A percentile compares a stretch with the other conserved stretches of the same genome.
Evolutionary conservation across 2,888 invertebrate genomes (phyloP).

Genomic region (Pyrgus malvae): DNA sequence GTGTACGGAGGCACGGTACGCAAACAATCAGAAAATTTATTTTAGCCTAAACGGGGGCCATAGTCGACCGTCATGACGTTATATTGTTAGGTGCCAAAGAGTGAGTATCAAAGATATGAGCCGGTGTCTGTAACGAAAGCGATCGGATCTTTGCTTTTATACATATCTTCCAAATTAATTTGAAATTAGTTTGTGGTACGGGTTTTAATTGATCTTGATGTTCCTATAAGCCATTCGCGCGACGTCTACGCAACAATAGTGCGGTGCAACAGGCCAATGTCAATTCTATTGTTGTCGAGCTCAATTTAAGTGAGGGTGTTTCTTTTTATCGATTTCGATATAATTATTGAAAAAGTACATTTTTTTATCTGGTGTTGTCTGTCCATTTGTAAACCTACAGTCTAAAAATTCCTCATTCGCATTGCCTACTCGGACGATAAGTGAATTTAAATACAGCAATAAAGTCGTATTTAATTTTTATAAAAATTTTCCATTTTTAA

Average conservation of each 20-base stretch:
- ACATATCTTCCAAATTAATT: slow-evolving; percentile 74
- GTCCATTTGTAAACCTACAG: slow-evolving; percentile 64
- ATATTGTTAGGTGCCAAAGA: slow-evolving; percentile 79
- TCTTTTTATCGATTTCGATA: slow-evolving; percentile 63
- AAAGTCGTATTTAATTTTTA: slow-evolving; percentile 70
- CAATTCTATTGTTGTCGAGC: slow-evolving; percentile 78
- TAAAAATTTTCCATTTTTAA: slow-evolving; percentile 65
- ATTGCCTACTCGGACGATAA: slow-evolving; percentile 62
- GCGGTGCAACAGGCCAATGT: slow-evolving; percentile 62
- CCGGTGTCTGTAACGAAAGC: slow-evolving; percentile 62
- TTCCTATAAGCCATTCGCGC: slow-evolving; percentile 71
- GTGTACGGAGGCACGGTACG: slow-evolving; percentile 45
- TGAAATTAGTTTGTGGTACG: slow-evolving; percentile 73
- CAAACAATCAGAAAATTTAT: slow-evolving; percentile 42
- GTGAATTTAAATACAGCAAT: slow-evolving; percentile 74
- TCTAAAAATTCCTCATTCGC: slow-evolving; percentile 55
- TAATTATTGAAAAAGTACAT: slow-evolving; percentile 48
- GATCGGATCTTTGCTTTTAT: slow-evolving; percentile 63
- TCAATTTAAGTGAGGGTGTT: slow-evolving; percentile 75
- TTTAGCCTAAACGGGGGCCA: slow-evolving; percentile 52
- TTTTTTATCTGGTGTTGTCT: slow-evolving; percentile 63
- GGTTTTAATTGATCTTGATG: slow-evolving; percentile 76
- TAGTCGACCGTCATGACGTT: slow-evolving; percentile 56
- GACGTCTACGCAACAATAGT: slow-evolving; percentile 62
- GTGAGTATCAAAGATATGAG: slow-evolving; percentile 75